Evolutionary conservation across 2,113 vertebrate genomes (phyloP).

Genomic region (Phrynosoma blainvillii): DNA sequence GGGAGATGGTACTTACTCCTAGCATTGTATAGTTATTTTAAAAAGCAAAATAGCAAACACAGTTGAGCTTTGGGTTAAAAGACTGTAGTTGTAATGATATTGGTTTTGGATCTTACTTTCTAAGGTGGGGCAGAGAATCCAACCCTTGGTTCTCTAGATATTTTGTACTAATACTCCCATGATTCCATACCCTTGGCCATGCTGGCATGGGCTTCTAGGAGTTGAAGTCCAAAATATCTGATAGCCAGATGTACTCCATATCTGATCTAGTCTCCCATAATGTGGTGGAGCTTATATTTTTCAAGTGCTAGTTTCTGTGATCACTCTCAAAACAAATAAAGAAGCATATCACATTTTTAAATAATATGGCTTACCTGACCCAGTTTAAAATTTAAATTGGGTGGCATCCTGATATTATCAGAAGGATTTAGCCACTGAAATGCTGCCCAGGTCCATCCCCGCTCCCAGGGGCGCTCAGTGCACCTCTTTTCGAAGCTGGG

Average conservation of each 20-base stretch:
- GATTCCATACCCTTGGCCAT: no score
- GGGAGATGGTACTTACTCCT: background rate
- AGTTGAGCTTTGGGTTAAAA: constrained; percentile 55
- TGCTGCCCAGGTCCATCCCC: no score
- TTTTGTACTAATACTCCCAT: no score
- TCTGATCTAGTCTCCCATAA: background rate
- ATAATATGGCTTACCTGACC: no score
- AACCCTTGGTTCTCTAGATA: no score
- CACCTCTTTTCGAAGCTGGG: no score
- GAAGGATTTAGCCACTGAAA: no score
- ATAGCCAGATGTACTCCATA: background rate
- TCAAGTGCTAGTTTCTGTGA: constrained; percentile 34
- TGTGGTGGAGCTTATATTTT: constrained; percentile 40
- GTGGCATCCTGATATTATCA: no score
- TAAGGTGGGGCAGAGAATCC: no score
- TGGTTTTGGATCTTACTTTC: constrained; percentile 36
- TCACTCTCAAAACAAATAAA: constrained; percentile 47
- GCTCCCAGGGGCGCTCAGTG: no score
- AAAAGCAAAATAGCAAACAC: constrained; percentile 50
- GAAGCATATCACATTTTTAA: background rate
- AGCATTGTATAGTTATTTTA: constrained; percentile 20
- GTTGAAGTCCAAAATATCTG: background rate
- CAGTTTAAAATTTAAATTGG: no score
- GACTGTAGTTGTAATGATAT: constrained; percentile 50
- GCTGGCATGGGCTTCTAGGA: background rate